phyloP scores from a whole-genome alignment of 2,888 invertebrate species.

The Nymphalis urticae region DNA sequence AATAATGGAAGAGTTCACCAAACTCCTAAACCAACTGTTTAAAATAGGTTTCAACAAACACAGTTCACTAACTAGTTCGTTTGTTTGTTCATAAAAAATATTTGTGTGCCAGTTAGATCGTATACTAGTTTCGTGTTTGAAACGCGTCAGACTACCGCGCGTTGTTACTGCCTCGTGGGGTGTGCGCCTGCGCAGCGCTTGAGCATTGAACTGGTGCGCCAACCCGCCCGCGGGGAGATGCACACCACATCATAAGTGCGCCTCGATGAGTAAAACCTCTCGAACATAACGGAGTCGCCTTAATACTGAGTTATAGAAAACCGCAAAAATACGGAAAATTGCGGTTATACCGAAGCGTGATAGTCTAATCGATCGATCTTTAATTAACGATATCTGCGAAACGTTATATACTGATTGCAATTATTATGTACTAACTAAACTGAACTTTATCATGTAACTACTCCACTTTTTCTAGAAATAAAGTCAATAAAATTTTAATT shows the following conservation, averaged over 20 bases:
- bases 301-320: conserved; percentile 58
- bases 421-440: neutral
- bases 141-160: conserved; percentile 34
- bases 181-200: conserved; percentile 74
- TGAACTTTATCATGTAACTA: no score
- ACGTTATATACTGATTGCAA: conserved; percentile 13
- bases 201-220: conserved; percentile 71
- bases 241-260: conserved; percentile 34
- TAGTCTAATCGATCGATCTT: conserved; percentile 62
- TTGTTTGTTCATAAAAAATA: conserved; percentile 45
- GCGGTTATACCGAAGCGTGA: conserved; percentile 59
- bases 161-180: conserved; percentile 61
- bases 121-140: conserved; percentile 42
- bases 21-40: conserved; percentile 40
- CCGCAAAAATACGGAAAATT: conserved; percentile 68
- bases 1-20: conserved; percentile 21
- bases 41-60: conserved; percentile 53
- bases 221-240: conserved; percentile 54
- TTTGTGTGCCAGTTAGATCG: conserved; percentile 43
- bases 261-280: conserved; percentile 41
- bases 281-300: conserved; percentile 52
- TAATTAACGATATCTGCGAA: conserved; percentile 46
- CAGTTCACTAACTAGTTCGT: conserved; percentile 56
- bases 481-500: no score
- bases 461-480: no score